phyloP scores from a whole-genome alignment of 2,797 vertebrate species.

The Aeoliscus strigatus region DNA sequence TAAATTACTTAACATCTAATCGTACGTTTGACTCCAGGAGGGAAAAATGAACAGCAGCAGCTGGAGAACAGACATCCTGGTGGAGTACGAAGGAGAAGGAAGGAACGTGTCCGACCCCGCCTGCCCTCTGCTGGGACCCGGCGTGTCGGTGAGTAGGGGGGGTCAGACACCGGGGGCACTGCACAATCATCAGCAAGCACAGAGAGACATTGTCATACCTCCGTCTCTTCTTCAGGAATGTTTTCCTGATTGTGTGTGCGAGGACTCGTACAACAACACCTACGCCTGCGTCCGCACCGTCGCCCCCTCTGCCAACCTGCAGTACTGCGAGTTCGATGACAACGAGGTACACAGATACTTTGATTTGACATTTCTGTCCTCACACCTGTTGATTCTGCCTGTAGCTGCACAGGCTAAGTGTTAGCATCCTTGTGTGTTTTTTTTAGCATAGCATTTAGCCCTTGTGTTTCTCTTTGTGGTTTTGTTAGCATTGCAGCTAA shows the following conservation, averaged over 20 bases:
- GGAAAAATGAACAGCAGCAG: conserved; percentile 77
- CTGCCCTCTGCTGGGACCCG: conserved; percentile 88
- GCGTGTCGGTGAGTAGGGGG: conserved; percentile 81
- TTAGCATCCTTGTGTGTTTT: no score
- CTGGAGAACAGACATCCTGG: conserved; percentile 91
- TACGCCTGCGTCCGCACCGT: conserved; percentile 92
- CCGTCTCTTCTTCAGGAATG: conserved; percentile 77
- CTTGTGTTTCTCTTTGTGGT: no score
- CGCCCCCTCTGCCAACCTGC: conserved; percentile 79
- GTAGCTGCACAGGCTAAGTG: no score
- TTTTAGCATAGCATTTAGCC: no score
- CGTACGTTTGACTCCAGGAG: conserved; percentile 68
- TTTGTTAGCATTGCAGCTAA: no score
- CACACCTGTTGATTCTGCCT: no score
- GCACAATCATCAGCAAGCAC: no score
- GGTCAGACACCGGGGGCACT: background rate
- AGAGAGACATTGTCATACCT: no score
- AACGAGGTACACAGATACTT: conserved; percentile 83
- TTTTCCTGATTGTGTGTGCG: conserved; percentile 97
- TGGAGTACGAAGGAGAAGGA: conserved; percentile 96
- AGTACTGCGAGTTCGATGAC: conserved; percentile 98
- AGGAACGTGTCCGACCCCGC: conserved; percentile 82
- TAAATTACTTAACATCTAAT: no score
- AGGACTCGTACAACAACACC: conserved; percentile 95
- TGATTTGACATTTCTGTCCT: no score